Evolutionary conservation across 2,797 vertebrate species (phyloP), one percentile per base, ranked within the genome.

Genomic region (Hapalemur alaotrensis): DNA sequence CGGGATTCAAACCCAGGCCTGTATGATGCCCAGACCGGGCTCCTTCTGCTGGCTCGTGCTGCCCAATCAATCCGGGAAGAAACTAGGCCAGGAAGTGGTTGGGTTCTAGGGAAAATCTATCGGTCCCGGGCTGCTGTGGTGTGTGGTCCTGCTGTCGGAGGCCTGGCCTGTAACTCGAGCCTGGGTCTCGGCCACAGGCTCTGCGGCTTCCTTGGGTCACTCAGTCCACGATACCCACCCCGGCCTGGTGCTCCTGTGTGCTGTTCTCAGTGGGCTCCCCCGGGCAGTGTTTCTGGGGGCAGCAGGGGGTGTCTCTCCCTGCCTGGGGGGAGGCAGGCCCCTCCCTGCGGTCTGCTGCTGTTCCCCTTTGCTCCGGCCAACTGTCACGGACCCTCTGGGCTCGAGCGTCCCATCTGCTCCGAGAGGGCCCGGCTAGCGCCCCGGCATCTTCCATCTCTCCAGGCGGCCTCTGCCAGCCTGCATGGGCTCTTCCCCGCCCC

Each of bases 91-190:
- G 88, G 73, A 81, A 80, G 79, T 83, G 89, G 81, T 14, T 69
- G 86, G 52, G 43, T 82, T 87, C 76, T 52, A 69, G 94, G 80
- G 48, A 93, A 59, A 73, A 54, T 91, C 67, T 76, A 35, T 87
- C 50, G 93, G 91, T 72, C 65, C 52, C 22, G 7, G 28, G 84
- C 84, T 69, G 50, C 59, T 67, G 22, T 6, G 52, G 67, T 32
- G 69, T 38, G 50, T 13, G 82, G 89, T 25, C 88, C 50, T 91
- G 59, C 32, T 52, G 9, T 81, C 72, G 91, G 81, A 84, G 48
- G 72, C 65, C 28, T 11, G 43, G 90, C 76, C 80, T 59, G 79
- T 90, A 69, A 91, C 78, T 87, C 41, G 61, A 93, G 80, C 93
- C 86, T 7, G 28, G 57, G 38, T 89, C 43, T 52, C 73, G 3